These are phyloP conservation scores for Paralvinella palmiformis DNA, from an alignment of 1,140 invertebrate genomes.

Conservation along the genomic window DNA sequence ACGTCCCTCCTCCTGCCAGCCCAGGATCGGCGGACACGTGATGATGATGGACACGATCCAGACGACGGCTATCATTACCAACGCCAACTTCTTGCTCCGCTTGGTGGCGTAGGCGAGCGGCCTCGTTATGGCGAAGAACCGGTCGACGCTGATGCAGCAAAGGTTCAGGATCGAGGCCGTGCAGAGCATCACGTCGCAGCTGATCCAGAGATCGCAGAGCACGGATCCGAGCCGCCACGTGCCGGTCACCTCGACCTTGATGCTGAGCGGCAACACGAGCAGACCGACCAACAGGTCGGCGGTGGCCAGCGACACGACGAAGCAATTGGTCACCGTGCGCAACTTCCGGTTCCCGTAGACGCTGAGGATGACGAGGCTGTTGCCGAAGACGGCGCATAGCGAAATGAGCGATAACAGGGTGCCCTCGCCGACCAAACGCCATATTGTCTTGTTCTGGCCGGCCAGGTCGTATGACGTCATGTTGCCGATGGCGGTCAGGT, in stretches of 20 bases:
- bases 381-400: slow-evolving; percentile 28
- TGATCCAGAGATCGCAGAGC: slow-evolving; percentile 63
- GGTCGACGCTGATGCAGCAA: slow-evolving; percentile 56
- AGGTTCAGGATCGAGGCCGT: slow-evolving; percentile 30
- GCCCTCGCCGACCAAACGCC: slow-evolving; percentile 23
- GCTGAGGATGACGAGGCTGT: slow-evolving; percentile 46
- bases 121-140: slow-evolving; percentile 26
- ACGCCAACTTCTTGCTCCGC: slow-evolving; percentile 56
- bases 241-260: slow-evolving; percentile 30
- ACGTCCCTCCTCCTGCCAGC: slow-evolving; percentile 70
- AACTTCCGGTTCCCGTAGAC: slow-evolving; percentile 41
- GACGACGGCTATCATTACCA: slow-evolving; percentile 85
- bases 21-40: slow-evolving; percentile 87
- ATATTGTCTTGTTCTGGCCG: neutral
- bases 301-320: slow-evolving; percentile 62
- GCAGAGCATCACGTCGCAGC: slow-evolving; percentile 28
- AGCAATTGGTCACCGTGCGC: slow-evolving; percentile 56
- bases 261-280: slow-evolving; percentile 60
- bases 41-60: slow-evolving; percentile 88
- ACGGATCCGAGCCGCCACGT: slow-evolving; percentile 58
- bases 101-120: slow-evolving; percentile 21
- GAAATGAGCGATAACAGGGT: slow-evolving; percentile 24
- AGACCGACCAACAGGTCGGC: slow-evolving; percentile 64
- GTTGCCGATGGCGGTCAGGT: neutral
- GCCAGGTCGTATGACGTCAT: neutral